Evolutionary conservation across 1,140 invertebrate genomes (phyloP), one percentile per base, ranked within the genome.

Genomic region (Atta texana): DNA sequence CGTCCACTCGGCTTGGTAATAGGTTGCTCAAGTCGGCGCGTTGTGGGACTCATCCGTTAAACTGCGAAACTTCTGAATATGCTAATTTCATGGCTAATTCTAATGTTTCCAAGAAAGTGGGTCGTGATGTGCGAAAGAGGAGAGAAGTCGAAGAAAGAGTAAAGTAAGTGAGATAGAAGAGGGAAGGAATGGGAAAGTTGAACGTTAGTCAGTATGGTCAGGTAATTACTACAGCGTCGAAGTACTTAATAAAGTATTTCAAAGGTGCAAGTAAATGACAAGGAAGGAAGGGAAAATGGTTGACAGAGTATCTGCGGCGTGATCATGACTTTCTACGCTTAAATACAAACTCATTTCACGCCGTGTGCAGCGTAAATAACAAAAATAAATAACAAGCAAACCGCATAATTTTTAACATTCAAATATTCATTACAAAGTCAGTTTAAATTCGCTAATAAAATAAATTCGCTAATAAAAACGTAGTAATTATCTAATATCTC

Each of bases 61-160:
- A 93, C 91, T 93, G 92, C 92, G 89, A 93, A 94, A 94, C 93
- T 94, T 94, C 87, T 90, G 92, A 93, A 94, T 93, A 94, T 93
- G 93, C 93, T 93, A 94, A 94, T 94, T 93, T 93, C 93, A 93
- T 89, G 89, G 90, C 89, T 93, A 92, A 93, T 94, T 92, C 91
- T 92, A 93, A 92, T 93, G 93, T 94, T 92, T 91, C 92, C 87
- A 77, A 82, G 88, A 90, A 92, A 92, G 90, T 81, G 61, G 90
- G 92, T 84, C 89, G 87, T 86, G 81, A 75, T 61, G 69, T 55
- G 55, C 55, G 69, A 84, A 51, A 75, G 69, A 61, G 80, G 39
- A 59, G 68, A 21, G 49, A 12, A 55, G 57, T 76, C 63, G 86
- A 66, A 61, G 78, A 87, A 63, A 63, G 31, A 51, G 39, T 24